These are phyloP conservation scores for Emmelina monodactyla DNA, from an alignment of 2,888 invertebrate genomes.

Conservation along the genomic window DNA sequence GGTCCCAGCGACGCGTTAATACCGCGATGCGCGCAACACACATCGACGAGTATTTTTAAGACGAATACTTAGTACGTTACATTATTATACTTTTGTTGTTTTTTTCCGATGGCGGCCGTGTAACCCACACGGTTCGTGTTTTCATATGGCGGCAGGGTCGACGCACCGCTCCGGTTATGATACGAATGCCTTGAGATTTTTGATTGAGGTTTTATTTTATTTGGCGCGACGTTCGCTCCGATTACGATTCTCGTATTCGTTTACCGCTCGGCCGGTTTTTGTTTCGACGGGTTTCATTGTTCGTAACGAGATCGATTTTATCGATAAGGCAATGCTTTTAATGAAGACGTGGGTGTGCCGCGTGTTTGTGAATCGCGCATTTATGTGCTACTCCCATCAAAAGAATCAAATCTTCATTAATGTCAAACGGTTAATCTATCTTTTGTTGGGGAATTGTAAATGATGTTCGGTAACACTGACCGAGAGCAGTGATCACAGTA, in stretches of 20 bases:
- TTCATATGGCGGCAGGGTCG: conserved; percentile 51
- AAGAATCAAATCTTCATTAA: conserved; percentile 1
- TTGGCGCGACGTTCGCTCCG: conserved; percentile 51
- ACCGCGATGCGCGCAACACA: conserved; percentile 51
- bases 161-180: conserved; percentile 58
- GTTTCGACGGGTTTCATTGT: conserved; percentile 60
- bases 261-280: conserved; percentile 54
- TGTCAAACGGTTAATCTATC: background rate
- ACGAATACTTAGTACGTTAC: conserved; percentile 63
- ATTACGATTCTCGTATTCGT: conserved; percentile 61
- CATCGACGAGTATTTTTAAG: conserved; percentile 60
- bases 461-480: background rate
- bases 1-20: conserved; percentile 35
- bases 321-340: conserved; percentile 50
- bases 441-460: background rate
- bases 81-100: conserved; percentile 59
- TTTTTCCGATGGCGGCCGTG: conserved; percentile 46
- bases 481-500: background rate
- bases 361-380: conserved; percentile 25
- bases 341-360: conserved; percentile 59
- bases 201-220: conserved; percentile 63
- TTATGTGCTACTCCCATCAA: conserved; percentile 14
- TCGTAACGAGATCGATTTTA: conserved; percentile 60
- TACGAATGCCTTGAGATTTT: conserved; percentile 59
- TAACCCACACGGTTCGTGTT: conserved; percentile 50